These are phyloP conservation scores for Boulengeromyrus knoepffleri DNA, from an alignment of 2,113 vertebrate species.

Conservation along the genomic window DNA sequence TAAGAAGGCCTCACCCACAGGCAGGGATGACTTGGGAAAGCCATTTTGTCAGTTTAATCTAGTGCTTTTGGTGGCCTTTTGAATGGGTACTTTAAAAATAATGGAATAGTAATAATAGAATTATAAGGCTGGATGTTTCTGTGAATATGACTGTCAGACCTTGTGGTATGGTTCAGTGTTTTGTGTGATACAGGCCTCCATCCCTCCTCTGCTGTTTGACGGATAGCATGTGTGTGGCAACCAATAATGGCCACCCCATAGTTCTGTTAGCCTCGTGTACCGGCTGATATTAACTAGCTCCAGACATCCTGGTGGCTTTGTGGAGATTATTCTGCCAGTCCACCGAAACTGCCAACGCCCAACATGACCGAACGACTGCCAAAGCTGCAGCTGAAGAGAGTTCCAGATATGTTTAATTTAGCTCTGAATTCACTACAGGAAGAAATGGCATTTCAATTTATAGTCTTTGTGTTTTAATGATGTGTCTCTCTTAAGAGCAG, in stretches of 20 bases:
- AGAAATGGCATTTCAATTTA: slow-evolving; percentile 9
- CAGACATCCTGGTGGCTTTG: not conserved
- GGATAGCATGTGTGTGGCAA: not conserved
- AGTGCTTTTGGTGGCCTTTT: not conserved
- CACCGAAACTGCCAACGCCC: not conserved
- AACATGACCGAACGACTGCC: not conserved
- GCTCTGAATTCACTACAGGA: not conserved
- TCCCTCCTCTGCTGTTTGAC: not conserved
- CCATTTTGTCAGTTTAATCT: not conserved
- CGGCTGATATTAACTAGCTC: not conserved
- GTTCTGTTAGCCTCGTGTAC: not conserved
- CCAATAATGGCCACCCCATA: not conserved
- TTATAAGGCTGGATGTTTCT: not conserved
- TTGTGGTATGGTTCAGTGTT: not conserved
- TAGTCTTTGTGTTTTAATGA: slow-evolving; percentile 2
- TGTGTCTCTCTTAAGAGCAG: not conserved
- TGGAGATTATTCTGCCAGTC: not conserved
- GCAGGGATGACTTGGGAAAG: not conserved
- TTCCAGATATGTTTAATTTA: not conserved
- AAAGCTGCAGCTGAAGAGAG: not conserved
- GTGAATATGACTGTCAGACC: not conserved
- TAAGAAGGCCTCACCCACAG: not conserved
- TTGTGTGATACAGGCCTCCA: not conserved
- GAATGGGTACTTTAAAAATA: not conserved
- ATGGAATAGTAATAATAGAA: not conserved